Evolutionary conservation across 2,113 vertebrate genomes (phyloP).

Genomic region (Podiceps cristatus): DNA sequence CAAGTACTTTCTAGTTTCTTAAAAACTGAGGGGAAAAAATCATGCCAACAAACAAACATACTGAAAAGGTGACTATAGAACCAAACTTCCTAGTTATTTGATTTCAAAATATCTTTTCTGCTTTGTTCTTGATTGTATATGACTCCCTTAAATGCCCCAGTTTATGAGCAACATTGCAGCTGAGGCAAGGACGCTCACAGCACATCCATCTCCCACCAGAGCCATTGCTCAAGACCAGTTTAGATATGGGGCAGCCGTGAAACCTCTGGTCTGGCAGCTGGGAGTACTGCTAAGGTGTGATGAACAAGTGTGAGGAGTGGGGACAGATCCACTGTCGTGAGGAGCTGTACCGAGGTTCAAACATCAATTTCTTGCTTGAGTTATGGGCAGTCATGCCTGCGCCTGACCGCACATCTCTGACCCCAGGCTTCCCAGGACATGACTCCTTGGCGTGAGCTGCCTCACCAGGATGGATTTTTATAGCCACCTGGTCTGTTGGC

Average conservation of each 20-base stretch:
- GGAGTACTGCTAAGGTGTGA: neutral
- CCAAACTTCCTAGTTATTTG: neutral
- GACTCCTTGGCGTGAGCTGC: neutral
- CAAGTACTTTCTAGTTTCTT: neutral
- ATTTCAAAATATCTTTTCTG: neutral
- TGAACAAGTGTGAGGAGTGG: neutral
- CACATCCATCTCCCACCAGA: neutral
- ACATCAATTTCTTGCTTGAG: neutral
- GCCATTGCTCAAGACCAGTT: fast-evolving
- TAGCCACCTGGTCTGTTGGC: neutral
- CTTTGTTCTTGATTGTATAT: neutral
- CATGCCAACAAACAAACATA: neutral
- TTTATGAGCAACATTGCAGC: neutral
- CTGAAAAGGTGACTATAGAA: neutral
- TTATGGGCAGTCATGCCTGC: fast-evolving
- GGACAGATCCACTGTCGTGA: neutral
- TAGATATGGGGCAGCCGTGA: neutral
- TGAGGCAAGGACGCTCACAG: neutral
- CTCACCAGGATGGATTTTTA: neutral
- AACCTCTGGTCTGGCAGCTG: neutral
- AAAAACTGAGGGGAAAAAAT: neutral
- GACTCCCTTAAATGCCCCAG: fast-evolving
- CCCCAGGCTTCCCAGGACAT: fast-evolving
- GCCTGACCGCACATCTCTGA: fast-evolving
- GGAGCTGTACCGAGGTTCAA: neutral